Evolutionary conservation across 2,113 vertebrate genomes (phyloP).

Genomic region (Balaenoptera acutorostrata): DNA sequence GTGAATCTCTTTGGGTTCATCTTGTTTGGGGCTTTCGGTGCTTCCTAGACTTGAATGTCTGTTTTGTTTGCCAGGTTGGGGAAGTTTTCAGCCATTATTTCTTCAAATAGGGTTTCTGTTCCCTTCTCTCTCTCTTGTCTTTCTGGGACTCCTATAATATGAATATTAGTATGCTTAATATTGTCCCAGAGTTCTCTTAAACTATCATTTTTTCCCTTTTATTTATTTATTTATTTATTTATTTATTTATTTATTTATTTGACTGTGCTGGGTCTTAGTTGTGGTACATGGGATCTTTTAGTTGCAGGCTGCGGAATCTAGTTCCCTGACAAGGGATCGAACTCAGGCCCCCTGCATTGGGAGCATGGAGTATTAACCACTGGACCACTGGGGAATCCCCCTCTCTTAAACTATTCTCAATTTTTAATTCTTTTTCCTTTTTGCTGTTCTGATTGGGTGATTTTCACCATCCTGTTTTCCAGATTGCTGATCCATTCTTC

Average conservation of each 20-base stretch:
- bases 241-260: no score
- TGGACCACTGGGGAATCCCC: no score
- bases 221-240: no score
- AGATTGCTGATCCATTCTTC: not conserved
- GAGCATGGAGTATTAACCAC: no score
- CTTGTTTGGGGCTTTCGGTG: not conserved
- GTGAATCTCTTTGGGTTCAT: not conserved
- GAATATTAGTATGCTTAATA: not conserved
- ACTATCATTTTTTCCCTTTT: no score
- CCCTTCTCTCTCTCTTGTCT: not conserved
- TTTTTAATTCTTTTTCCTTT: not conserved
- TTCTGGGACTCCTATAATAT: not conserved
- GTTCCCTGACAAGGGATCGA: no score
- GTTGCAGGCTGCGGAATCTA: no score
- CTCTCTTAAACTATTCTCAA: no score
- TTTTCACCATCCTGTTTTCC: not conserved
- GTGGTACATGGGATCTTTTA: accelerated
- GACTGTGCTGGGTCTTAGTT: no score
- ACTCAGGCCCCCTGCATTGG: no score
- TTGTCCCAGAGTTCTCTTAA: not conserved
- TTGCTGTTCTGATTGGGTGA: not conserved
- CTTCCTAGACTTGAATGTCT: not conserved
- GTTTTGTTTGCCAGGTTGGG: not conserved
- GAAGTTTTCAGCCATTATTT: not conserved
- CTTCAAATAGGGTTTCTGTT: not conserved